Base-by-base conservation (phyloP, 2,113 vertebrate genomes). In the Oostethus manadensis region DNA sequence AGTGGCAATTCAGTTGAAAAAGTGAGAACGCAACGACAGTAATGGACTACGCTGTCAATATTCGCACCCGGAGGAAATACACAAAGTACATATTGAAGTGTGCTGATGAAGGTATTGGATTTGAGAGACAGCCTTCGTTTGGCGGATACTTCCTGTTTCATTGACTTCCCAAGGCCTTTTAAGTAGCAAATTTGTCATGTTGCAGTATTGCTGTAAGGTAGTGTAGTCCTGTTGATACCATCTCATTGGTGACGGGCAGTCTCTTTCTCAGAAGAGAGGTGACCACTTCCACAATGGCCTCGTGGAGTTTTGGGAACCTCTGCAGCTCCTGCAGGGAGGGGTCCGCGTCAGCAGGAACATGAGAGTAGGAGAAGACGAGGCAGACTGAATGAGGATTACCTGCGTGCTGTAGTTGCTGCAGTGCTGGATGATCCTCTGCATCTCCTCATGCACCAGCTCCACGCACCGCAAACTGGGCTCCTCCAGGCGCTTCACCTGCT, bases 401-500 rank as follows among this genome's bases (percentile, higher is more conserved):
- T 99, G 97, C 9, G 97, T 99, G 71, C 96, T 99, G 86, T 98
- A 99, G 85, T 97, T 98, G 84, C 96, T 98, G 86, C 96, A 98
- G 45, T 99, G 97, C 82, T 99, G 97, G 78, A 98, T 99, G 81
- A 98, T 98, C 86, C 96, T 88, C 76, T 99, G 96, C 96, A 98
- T 98, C 86, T 99, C 97, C 76, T 99, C 97, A 14, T 99, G 97
- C 72, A 99, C 97, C 57, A 99, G 89, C 73, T 99, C 97, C 78
- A 99, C 97, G 26, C 96, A 99, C 33, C 97, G 93, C 67, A 99
- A 75, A 57, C 96, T 98, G 3, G 96, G 96, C 63, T 99, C 97
- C 83, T 99, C 96, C 80, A 99, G 87, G 51, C 95, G 93, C 69
- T 99, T 99, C 74, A 98, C 94, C 82, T 99, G 97, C 82, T 96